phyloP scores from a whole-genome alignment of 1,140 invertebrate species.

The Ostrea edulis region DNA sequence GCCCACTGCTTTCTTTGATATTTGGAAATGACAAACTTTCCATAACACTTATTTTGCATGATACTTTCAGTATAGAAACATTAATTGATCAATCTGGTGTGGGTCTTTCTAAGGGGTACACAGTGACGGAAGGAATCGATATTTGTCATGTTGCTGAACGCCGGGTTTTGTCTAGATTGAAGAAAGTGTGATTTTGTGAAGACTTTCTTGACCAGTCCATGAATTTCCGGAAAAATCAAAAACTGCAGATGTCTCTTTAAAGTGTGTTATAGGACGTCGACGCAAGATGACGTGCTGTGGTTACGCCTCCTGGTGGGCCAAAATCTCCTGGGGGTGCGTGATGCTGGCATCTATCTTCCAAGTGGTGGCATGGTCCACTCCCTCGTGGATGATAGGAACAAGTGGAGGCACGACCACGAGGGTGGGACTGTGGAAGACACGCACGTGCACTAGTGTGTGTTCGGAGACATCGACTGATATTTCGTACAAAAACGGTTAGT shows the following conservation, averaged over 20 bases:
- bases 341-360: slow-evolving; percentile 26
- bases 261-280: too few relatives aligned
- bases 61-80: neutral
- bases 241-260: too few relatives aligned
- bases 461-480: neutral
- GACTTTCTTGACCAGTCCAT: too few relatives aligned
- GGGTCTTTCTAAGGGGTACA: too few relatives aligned
- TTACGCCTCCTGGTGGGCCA: slow-evolving; percentile 43
- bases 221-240: too few relatives aligned
- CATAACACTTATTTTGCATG: neutral
- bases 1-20: neutral
- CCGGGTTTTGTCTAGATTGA: too few relatives aligned
- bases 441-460: slow-evolving; percentile 39
- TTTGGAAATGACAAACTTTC: neutral
- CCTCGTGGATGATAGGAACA: slow-evolving; percentile 41
- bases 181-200: too few relatives aligned
- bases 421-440: slow-evolving; percentile 45
- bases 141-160: too few relatives aligned
- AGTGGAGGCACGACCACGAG: slow-evolving; percentile 33
- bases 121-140: too few relatives aligned
- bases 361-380: slow-evolving; percentile 45
- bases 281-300: slow-evolving; percentile 24
- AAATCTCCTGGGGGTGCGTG: slow-evolving; percentile 36
- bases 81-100: neutral
- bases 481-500: slow-evolving; percentile 48